These are phyloP conservation scores for Manacus vitellinus DNA, from an alignment of 2,113 vertebrate genomes.

Conservation along the genomic window DNA sequence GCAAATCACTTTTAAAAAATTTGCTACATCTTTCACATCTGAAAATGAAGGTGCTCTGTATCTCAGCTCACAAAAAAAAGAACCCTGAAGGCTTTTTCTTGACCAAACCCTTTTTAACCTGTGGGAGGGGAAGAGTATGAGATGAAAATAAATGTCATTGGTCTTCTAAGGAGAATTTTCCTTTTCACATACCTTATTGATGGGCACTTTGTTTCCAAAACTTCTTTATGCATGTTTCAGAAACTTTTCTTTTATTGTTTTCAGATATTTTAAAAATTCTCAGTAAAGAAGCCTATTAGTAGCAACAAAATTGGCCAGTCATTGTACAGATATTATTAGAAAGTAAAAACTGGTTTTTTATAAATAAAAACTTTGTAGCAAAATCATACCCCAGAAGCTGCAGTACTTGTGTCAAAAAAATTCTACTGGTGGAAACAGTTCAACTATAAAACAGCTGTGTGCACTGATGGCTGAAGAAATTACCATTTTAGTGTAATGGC, in stretches of 20 bases:
- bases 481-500: conserved; percentile 44
- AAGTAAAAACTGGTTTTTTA: background rate
- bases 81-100: background rate
- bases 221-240: background rate
- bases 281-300: background rate
- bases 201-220: background rate
- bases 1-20: background rate
- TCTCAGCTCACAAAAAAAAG: background rate
- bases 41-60: background rate
- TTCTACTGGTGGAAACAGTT: background rate
- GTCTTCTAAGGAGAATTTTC: background rate
- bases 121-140: background rate
- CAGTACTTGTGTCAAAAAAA: background rate
- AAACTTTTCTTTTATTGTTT: background rate
- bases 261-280: background rate
- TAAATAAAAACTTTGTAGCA: background rate
- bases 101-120: background rate
- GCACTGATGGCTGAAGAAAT: conserved; percentile 44
- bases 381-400: background rate
- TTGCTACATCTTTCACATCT: background rate
- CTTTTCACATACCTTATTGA: background rate
- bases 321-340: background rate
- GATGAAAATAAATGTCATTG: background rate
- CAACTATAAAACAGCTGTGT: conserved; percentile 23
- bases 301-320: background rate